A percentile compares a stretch with the other conserved stretches of the same genome.
phyloP scores from a whole-genome alignment of 2,888 invertebrate genomes.

The Oligia strigilis region DNA sequence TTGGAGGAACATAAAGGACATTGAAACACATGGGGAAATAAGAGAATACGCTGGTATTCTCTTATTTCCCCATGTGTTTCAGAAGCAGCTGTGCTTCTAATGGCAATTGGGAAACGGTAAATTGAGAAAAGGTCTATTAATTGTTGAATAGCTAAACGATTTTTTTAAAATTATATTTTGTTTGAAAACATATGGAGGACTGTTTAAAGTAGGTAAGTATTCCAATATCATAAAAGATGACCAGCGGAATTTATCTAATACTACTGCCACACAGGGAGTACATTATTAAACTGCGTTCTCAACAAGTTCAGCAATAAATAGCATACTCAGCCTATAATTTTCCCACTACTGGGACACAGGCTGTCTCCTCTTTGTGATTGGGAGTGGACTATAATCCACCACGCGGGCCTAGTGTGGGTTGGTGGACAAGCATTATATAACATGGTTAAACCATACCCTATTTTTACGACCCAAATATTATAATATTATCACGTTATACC shows the following conservation, averaged over 20 bases:
- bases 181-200: background rate
- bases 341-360: background rate
- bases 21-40: background rate
- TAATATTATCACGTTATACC: background rate
- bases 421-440: background rate
- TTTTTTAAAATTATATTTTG: too few species aligned
- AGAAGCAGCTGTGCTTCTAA: background rate
- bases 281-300: background rate
- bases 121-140: background rate
- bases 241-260: background rate
- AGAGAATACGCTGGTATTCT: too few species aligned
- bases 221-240: background rate
- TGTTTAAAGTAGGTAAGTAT: background rate
- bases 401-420: background rate
- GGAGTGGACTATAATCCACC: background rate
- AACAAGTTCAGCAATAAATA: conserved; percentile 1
- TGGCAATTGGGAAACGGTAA: background rate
- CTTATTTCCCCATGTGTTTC: too few species aligned
- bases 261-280: background rate
- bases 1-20: background rate
- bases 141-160: background rate
- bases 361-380: background rate
- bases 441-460: background rate
- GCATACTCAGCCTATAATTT: background rate
- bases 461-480: background rate